These are phyloP conservation scores for Apotomis capreana DNA, from an alignment of 2,888 invertebrate species.

Conservation along the genomic window DNA sequence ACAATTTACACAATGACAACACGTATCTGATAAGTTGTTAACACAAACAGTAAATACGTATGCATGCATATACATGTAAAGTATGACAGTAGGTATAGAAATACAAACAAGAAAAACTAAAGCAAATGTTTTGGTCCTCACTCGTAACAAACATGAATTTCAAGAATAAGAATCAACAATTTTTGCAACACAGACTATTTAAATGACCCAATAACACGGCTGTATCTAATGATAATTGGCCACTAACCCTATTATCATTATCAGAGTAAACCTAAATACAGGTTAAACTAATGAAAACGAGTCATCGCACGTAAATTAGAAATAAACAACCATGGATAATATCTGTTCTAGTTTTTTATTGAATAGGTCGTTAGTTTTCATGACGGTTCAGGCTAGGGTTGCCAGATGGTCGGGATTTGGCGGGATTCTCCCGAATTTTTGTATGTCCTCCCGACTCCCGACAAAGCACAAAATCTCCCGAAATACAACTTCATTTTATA, in stretches of 20 bases:
- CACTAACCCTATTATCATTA: background rate
- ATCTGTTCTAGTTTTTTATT: no score
- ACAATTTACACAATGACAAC: background rate
- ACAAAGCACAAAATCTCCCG: no score
- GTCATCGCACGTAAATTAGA: slow-evolving; percentile 14
- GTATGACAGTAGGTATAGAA: no score
- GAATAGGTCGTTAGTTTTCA: no score
- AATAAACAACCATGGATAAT: background rate
- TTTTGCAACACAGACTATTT: background rate
- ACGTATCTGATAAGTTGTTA: no score
- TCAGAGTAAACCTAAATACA: slow-evolving; percentile 11
- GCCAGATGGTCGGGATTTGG: no score
- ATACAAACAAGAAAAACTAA: background rate
- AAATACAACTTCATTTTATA: no score
- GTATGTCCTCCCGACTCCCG: no score
- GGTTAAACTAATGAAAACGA: slow-evolving; percentile 11
- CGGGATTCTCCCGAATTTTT: no score
- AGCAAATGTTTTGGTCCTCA: background rate
- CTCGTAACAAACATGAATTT: background rate
- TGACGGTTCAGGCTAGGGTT: no score
- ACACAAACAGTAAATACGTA: no score
- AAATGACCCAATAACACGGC: background rate
- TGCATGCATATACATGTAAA: no score
- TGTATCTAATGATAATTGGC: slow-evolving; percentile 7
- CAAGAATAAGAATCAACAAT: background rate